Base-by-base conservation (phyloP, 1,140 invertebrate species). In the Drosophila carrolli region DNA sequence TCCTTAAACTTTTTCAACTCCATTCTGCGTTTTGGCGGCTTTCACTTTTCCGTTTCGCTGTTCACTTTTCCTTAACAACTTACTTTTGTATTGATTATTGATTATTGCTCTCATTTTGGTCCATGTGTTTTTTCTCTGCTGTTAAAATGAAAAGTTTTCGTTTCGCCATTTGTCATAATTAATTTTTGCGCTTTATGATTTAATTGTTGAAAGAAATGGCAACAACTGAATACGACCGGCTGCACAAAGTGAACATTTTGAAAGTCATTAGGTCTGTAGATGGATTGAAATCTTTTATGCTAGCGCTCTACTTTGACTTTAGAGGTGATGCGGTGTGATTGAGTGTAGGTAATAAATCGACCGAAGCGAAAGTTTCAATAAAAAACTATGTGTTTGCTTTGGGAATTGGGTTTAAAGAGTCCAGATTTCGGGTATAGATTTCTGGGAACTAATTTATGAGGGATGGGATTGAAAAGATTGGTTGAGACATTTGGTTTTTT, bases 161-260 rank as follows among this genome's bases (percentile, higher is more conserved):
- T 67, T 73, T 62, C 47, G 57, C 72, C 63, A 83, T 88, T 88
- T 89, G 83, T 77, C 84, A 83, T 88, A 89, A 88, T 88, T 88
- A 88, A 77, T 77, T 86, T 79, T 65, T 73, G 75, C 65, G 75
- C 75, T 76, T 66, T 88, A 78, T 71, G 73, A 86, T 78, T 85
- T 78, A 82, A 75, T 81, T 81, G 53, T 71, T 50, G 14, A 19
- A 19, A 71, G 65, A 71, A 71, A 71, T 48, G 37, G 51, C 63
- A 41, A 23, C 32, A 14, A 54, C 37, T 60, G 37, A 74, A 68
- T 29, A 74, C 60, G 63, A 60, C 19, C n/a, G 41, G 29, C 37
- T 35, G 57, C 50, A 66, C 59, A 73, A 43, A 44, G 48, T 32
- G 32, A 40, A 46, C 71, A 83, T 83, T 57, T 71, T 78, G 50